Base-by-base conservation (phyloP, 2,888 invertebrate genomes). In the Stegana nigrithorax region DNA sequence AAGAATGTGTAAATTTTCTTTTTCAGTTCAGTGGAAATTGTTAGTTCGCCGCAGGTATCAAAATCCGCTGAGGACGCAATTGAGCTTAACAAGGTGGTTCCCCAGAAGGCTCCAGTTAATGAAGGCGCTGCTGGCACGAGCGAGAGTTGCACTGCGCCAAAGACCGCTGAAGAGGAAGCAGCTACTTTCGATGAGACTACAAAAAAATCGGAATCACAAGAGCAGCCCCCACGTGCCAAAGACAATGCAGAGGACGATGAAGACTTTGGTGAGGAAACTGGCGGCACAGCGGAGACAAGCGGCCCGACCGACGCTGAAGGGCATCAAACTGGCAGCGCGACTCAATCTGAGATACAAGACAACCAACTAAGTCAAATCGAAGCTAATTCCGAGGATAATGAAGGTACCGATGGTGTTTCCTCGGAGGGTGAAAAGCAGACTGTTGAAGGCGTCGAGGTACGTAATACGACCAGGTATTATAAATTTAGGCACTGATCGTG, bases 31-130 rank as follows among this genome's bases (percentile, higher is more conserved):
- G 95, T 96, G 83, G 95, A 95, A 47, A 93, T 77, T 12, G 76
- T 96, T 36, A 95, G 95, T 83, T 96, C 96, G 0, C 96, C 96
- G 4, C 93, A 92, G 86, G 87, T 86, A 63, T 89, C 89, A 0
- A 87, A 91, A 69, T 92, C 92, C 76, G 90, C 89, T 17, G 91
- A 91, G 76, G 88, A 89, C 62, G 91, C 91, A 70, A 4, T 55
- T 45, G 1, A 58, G 69, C 36, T 68, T 76, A 5, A 78, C 79
- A 36, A 63, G 56, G 75, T 60, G 71, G 83, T 63, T 84, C 86
- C 64, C 83, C 73, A 70, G 10, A 73, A 64, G 14, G 62, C 62
- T 4, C 67, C 69, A 0, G 68, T 12, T 21, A 51, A 73, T 21
- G 78, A 75, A 0, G 68, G 60, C 19, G 71, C 75, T 5, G 21